These are phyloP conservation scores for Pediacus dermestoides DNA, from an alignment of 2,888 invertebrate species.

Conservation along the genomic window DNA sequence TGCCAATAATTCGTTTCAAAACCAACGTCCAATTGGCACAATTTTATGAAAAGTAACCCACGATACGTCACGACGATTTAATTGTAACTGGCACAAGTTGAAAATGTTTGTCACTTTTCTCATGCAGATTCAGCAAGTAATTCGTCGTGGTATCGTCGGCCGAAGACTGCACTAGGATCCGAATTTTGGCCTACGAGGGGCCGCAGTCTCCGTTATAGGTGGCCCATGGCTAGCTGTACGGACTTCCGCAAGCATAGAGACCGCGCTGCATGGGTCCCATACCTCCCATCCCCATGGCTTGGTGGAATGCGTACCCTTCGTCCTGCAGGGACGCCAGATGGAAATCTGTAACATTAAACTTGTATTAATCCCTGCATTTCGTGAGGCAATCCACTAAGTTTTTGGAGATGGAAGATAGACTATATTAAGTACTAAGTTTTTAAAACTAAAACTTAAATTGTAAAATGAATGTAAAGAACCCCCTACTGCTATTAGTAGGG, in stretches of 20 bases:
- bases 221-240: conserved; percentile 55
- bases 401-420: conserved; percentile 17
- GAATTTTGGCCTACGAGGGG: conserved; percentile 46
- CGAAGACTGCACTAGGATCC: conserved; percentile 49
- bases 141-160: conserved; percentile 43
- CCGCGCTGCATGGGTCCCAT: conserved; percentile 54
- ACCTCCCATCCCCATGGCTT: conserved; percentile 54
- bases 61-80: conserved; percentile 32
- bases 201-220: conserved; percentile 53
- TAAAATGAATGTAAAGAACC: too few species aligned
- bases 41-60: conserved; percentile 29
- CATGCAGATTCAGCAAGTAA: conserved; percentile 19
- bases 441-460: too few species aligned
- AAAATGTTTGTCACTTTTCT: conserved; percentile 2
- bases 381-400: conserved; percentile 17
- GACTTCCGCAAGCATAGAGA: conserved; percentile 53
- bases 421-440: too few species aligned
- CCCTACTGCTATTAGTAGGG: too few species aligned
- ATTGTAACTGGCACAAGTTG: conserved; percentile 15
- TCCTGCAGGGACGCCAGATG: conserved; percentile 54
- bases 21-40: too few species aligned
- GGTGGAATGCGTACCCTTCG: conserved; percentile 54
- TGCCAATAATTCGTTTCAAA: too few species aligned
- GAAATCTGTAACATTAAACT: conserved; percentile 50
- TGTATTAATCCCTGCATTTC: conserved; percentile 7